These are phyloP conservation scores for Peromyscus polionotus DNA, from an alignment of 2,113 vertebrate genomes.

Conservation along the genomic window DNA sequence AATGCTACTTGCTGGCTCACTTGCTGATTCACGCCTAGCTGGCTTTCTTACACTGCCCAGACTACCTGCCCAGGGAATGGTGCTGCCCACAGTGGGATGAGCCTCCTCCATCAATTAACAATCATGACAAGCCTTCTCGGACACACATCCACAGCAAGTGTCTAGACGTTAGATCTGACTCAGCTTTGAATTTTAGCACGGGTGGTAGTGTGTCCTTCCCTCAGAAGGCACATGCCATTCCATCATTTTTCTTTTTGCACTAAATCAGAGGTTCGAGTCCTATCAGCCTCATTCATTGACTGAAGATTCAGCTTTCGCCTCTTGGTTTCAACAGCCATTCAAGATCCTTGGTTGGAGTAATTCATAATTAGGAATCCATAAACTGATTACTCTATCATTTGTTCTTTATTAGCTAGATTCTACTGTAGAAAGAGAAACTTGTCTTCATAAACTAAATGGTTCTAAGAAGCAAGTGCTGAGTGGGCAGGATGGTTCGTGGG, in stretches of 20 bases:
- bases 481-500: not conserved
- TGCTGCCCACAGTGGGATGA: not conserved
- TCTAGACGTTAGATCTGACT: not conserved
- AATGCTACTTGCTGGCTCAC: not conserved
- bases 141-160: not conserved
- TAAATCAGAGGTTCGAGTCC: not conserved
- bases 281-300: not conserved
- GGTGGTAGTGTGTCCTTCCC: not conserved
- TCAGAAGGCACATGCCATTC: not conserved
- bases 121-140: not conserved
- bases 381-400: not conserved
- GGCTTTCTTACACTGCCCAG: not conserved
- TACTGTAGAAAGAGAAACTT: slow-evolving; percentile 25
- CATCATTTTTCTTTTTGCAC: not conserved
- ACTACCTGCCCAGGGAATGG: not conserved
- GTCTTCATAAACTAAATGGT: not conserved
- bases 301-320: not conserved
- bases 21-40: not conserved
- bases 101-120: not conserved
- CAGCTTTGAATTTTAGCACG: not conserved
- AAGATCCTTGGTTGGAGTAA: not conserved
- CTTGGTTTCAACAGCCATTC: not conserved
- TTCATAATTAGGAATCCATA: not conserved
- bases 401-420: not conserved
- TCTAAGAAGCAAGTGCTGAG: not conserved